Conservation (phyloP, 2,888 invertebrate genomes). For the Apomyelois bistriatella region DNA sequence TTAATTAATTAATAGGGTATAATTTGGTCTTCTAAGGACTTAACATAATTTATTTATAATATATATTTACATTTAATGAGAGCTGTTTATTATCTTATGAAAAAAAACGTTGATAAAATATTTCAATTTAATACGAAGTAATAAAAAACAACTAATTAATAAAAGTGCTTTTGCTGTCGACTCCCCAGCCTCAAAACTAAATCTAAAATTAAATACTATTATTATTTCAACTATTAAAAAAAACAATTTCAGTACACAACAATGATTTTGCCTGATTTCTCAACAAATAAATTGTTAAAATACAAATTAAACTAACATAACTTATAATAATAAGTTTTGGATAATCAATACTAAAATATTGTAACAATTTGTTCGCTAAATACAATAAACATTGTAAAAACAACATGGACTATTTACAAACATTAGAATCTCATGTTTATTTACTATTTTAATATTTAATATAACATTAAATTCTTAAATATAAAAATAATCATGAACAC, state of each 20-base stretch:
- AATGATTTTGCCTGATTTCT: conserved; percentile 4
- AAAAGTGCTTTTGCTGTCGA: background rate
- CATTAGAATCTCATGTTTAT: too few species aligned
- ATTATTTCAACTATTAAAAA: background rate
- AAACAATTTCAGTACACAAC: background rate
- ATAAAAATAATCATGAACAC: too few species aligned
- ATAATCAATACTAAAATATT: conserved; percentile 17
- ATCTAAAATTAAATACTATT: background rate
- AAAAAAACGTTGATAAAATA: background rate
- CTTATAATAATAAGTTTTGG: background rate
- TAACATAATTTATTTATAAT: conserved; percentile 8
- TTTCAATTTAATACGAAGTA: background rate
- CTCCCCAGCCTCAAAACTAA: background rate
- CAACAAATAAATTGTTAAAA: background rate
- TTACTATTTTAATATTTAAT: too few species aligned
- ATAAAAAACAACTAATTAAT: background rate
- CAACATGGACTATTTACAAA: background rate
- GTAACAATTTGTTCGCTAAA: background rate
- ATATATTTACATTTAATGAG: conserved; percentile 4
- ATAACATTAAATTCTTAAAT: too few species aligned
- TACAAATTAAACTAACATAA: background rate
- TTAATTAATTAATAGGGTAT: conserved; percentile 9
- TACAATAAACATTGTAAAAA: conserved; percentile 16
- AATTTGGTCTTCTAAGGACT: conserved; percentile 20
- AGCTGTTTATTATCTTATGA: conserved; percentile 8